A percentile compares a stretch with the other conserved stretches of the same genome.
phyloP scores from a whole-genome alignment of 2,113 vertebrate species.

The Lampris megalopsis region DNA sequence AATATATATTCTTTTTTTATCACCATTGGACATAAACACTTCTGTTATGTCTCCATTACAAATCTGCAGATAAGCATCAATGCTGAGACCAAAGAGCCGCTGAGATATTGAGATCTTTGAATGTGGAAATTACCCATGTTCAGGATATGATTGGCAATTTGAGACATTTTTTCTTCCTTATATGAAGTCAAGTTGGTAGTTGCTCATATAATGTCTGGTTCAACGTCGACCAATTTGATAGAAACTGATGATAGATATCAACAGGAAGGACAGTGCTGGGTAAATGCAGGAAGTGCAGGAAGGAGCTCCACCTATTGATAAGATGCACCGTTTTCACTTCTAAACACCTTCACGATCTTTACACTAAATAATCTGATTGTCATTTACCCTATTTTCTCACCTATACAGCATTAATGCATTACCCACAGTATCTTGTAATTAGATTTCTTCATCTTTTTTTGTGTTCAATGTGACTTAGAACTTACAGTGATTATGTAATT shows the following conservation, averaged over 20 bases:
- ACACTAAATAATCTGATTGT: constrained; percentile 23
- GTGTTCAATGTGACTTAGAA: neutral
- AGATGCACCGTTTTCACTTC: constrained; percentile 50
- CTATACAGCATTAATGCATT: neutral
- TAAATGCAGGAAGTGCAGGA: constrained; percentile 45
- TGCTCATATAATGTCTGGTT: neutral
- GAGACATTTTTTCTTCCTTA: neutral
- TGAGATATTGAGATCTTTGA: neutral
- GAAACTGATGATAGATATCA: neutral
- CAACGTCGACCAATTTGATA: neutral
- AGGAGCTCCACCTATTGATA: constrained; percentile 46
- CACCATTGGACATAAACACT: neutral
- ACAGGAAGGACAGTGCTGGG: too few species aligned
- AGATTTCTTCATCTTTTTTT: neutral
- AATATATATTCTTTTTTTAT: constrained; percentile 3
- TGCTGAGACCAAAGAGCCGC: neutral
- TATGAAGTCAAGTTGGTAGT: constrained; percentile 1
- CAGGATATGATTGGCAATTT: neutral
- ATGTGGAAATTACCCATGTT: neutral
- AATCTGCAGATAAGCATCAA: neutral
- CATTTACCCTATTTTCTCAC: constrained; percentile 13
- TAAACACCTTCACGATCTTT: neutral
- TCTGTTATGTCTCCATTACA: constrained; percentile 1
- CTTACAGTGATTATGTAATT: too few species aligned
- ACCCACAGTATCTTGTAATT: neutral